Conservation (phyloP, 2,888 invertebrate genomes). For the Hypena proboscidalis region DNA sequence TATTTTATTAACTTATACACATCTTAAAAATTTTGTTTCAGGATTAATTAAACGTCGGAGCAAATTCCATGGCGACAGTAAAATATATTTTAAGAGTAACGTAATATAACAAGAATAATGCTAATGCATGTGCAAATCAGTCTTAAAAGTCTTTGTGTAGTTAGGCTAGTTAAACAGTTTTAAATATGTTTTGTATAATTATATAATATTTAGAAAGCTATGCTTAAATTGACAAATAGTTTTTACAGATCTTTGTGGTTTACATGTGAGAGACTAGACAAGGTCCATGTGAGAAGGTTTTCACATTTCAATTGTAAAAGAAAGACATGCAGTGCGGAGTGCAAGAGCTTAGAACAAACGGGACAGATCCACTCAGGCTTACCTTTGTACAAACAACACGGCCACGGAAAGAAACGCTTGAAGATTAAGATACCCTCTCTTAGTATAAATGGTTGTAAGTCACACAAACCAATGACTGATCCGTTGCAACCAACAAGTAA, state of each 20-base stretch:
- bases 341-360: slow-evolving; percentile 19
- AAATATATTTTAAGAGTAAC: slow-evolving; percentile 36
- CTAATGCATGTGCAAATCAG: slow-evolving; percentile 53
- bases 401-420: slow-evolving; percentile 54
- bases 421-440: slow-evolving; percentile 53
- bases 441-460: slow-evolving; percentile 51
- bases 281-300: slow-evolving; percentile 59
- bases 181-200: slow-evolving; percentile 55
- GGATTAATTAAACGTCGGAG: slow-evolving; percentile 62
- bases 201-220: slow-evolving; percentile 67
- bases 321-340: slow-evolving; percentile 56
- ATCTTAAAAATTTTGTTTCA: slow-evolving; percentile 61
- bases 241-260: slow-evolving; percentile 76
- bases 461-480: slow-evolving; percentile 66
- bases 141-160: slow-evolving; percentile 44
- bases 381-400: slow-evolving; percentile 46
- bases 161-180: slow-evolving; percentile 42
- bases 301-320: slow-evolving; percentile 58
- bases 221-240: slow-evolving; percentile 80
- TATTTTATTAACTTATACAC: slow-evolving; percentile 14
- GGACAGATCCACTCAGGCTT: slow-evolving; percentile 44
- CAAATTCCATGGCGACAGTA: slow-evolving; percentile 70
- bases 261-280: slow-evolving; percentile 61
- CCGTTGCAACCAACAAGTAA: slow-evolving; percentile 56
- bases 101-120: slow-evolving; percentile 35